Percentiles rank a stretch among this genome's conserved stretches.
Evolutionary conservation across 2,888 invertebrate species (phyloP).

Genomic region (Phrixothrix hirtus): DNA sequence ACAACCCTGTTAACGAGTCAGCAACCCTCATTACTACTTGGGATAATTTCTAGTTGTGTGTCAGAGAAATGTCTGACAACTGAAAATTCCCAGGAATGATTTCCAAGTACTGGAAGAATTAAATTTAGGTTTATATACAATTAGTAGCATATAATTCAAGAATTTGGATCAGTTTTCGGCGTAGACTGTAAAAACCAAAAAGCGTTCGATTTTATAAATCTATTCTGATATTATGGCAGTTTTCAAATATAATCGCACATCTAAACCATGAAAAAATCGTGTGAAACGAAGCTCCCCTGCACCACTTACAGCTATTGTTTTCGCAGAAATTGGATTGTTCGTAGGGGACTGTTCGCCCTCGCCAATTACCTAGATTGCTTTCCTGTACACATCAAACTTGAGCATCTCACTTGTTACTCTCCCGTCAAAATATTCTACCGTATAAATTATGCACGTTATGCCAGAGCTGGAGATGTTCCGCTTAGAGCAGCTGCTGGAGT

Average conservation of each 20-base stretch:
- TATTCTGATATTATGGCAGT: constrained; percentile 5
- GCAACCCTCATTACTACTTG: constrained; percentile 33
- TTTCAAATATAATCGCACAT: constrained; percentile 24
- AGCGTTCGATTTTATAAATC: constrained; percentile 3
- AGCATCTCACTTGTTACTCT: constrained; percentile 40
- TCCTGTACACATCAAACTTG: constrained; percentile 40
- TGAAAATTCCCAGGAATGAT: not conserved
- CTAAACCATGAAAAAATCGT: constrained; percentile 25
- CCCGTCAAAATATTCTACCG: constrained; percentile 33
- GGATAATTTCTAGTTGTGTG: constrained; percentile 25
- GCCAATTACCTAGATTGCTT: constrained; percentile 50
- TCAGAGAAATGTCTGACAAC: constrained; percentile 11
- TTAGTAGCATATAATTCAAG: too few relatives aligned
- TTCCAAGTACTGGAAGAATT: too few relatives aligned
- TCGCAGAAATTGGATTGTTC: constrained; percentile 58
- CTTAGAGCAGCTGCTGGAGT: constrained; percentile 19
- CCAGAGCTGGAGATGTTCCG: constrained; percentile 24
- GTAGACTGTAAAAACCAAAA: too few relatives aligned
- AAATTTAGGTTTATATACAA: too few relatives aligned
- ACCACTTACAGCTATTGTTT: constrained; percentile 61
- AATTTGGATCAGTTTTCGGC: too few relatives aligned
- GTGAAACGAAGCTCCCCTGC: constrained; percentile 32
- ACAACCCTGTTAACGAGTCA: constrained; percentile 38
- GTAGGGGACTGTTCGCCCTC: constrained; percentile 41
- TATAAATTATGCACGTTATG: constrained; percentile 39